These are phyloP conservation scores for Pluvialis apricaria DNA, from an alignment of 2,113 vertebrate species.

Conservation along the genomic window DNA sequence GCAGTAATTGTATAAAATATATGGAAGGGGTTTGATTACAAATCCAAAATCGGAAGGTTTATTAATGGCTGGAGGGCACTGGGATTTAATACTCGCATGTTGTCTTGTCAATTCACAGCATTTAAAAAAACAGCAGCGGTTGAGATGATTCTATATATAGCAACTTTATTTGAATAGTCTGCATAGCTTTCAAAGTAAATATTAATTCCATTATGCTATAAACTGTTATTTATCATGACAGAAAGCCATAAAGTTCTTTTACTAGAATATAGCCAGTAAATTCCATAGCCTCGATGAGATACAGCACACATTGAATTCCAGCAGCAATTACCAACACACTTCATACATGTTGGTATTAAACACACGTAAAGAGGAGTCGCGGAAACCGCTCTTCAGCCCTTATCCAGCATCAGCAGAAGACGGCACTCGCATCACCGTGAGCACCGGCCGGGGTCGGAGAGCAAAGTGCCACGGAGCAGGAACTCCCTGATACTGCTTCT, in stretches of 20 bases:
- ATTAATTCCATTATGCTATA: slow-evolving; percentile 76
- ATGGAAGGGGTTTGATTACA: not conserved
- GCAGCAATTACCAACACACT: not conserved
- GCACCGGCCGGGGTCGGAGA: not conserved
- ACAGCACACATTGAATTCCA: not conserved
- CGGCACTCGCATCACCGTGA: not conserved
- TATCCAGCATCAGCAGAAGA: not conserved
- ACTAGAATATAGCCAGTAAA: slow-evolving; percentile 63
- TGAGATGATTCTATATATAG: slow-evolving; percentile 29
- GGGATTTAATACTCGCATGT: not conserved
- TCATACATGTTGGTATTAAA: not conserved
- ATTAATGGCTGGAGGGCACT: not conserved
- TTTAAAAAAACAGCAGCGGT: not conserved
- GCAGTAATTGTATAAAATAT: not conserved
- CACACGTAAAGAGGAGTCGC: not conserved
- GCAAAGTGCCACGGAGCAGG: not conserved
- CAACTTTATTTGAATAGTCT: slow-evolving; percentile 61
- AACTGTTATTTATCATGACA: slow-evolving; percentile 73
- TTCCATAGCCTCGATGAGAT: slow-evolving; percentile 52
- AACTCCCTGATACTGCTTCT: not conserved
- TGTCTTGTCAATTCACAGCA: not conserved
- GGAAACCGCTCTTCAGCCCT: not conserved
- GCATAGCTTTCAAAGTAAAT: slow-evolving; percentile 70
- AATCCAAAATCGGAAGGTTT: not conserved
- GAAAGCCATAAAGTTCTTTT: slow-evolving; percentile 66